These are phyloP conservation scores for Molossus alvarezi DNA, from an alignment of 2,797 vertebrate species.

Conservation along the genomic window DNA sequence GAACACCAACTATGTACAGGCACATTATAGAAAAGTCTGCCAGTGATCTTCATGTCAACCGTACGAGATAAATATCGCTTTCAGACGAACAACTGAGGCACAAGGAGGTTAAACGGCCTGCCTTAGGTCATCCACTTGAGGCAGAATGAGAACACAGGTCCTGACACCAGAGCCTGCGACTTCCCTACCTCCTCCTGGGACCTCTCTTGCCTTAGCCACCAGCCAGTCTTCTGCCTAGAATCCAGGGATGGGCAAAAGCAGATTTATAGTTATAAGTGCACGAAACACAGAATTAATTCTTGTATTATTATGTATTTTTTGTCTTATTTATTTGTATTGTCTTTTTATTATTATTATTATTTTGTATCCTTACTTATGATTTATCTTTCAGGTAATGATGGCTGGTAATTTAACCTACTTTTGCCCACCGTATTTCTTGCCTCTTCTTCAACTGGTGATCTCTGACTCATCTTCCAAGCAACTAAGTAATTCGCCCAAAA, in stretches of 20 bases:
- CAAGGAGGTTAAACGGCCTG: not conserved
- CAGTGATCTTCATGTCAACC: not conserved
- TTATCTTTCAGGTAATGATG: too few relatives aligned
- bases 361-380: too few relatives aligned
- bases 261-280: too few relatives aligned
- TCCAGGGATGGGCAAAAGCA: too few relatives aligned
- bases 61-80: not conserved
- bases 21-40: not conserved
- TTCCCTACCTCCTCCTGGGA: not conserved
- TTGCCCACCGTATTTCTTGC: not conserved
- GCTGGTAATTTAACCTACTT: too few relatives aligned
- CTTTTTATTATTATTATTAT: too few relatives aligned
- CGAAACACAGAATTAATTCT: too few relatives aligned
- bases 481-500: not conserved
- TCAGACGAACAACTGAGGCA: constrained; percentile 35
- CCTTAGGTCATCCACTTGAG: not conserved
- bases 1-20: not conserved
- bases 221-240: not conserved
- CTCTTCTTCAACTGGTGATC: not conserved
- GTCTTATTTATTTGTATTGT: too few relatives aligned
- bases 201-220: not conserved
- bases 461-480: not conserved
- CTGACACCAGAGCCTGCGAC: not conserved
- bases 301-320: too few relatives aligned
- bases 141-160: not conserved